Conservation (phyloP, 2,113 vertebrate species). For the Odontesthes bonariensis region DNA sequence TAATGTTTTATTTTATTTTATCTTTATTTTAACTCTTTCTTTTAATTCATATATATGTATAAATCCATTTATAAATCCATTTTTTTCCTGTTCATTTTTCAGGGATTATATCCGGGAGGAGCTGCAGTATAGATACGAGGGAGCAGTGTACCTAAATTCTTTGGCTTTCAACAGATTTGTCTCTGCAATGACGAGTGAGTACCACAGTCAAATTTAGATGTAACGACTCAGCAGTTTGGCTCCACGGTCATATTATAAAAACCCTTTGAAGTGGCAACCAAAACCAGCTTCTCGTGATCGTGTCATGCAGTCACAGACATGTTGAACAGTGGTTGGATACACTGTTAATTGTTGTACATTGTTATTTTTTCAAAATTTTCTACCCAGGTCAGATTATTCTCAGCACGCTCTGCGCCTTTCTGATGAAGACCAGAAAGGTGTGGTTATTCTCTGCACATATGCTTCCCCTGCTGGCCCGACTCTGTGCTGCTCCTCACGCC, state of each 20-base stretch:
- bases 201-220: not conserved
- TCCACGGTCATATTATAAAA: too few species aligned
- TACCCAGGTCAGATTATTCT: constrained; percentile 86
- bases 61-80: not conserved
- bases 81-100: constrained; percentile 16
- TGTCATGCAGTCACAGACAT: too few species aligned
- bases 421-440: constrained; percentile 85
- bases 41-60: too few species aligned
- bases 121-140: constrained; percentile 76
- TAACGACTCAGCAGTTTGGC: not conserved
- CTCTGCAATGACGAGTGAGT: constrained; percentile 85
- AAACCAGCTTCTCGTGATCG: too few species aligned
- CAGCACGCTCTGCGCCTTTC: constrained; percentile 84
- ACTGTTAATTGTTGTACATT: not conserved
- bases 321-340: too few species aligned
- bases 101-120: constrained; percentile 86
- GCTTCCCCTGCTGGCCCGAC: constrained; percentile 84
- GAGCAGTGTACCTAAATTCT: constrained; percentile 77
- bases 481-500: constrained; percentile 71
- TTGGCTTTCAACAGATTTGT: constrained; percentile 81
- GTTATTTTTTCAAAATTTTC: not conserved
- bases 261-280: too few species aligned
- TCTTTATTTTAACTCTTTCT: too few species aligned
- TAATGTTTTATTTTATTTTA: too few species aligned
- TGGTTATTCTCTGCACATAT: constrained; percentile 86